Percentiles rank a stretch among this genome's conserved stretches.
Conservation (phyloP, 2,888 invertebrate genomes). For the Laspeyria flexula region DNA sequence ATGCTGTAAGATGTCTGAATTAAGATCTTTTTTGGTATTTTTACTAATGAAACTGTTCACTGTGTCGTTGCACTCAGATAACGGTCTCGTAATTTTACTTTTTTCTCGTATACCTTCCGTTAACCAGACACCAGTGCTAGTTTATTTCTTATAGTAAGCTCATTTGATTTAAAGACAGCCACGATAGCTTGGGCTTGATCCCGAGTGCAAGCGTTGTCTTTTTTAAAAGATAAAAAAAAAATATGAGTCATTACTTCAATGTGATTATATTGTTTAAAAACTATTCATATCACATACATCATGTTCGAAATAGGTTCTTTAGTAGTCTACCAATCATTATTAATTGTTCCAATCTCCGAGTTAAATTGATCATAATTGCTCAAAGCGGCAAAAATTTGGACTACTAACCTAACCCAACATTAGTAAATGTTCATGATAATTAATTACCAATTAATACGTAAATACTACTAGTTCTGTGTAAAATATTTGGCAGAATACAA, state of each 20-base stretch:
- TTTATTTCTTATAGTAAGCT: neutral
- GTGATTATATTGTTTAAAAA: too few relatives aligned
- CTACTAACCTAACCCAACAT: neutral
- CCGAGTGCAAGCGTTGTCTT: too few relatives aligned
- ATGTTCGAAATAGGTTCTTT: neutral
- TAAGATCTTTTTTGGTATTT: too few relatives aligned
- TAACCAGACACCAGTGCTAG: neutral
- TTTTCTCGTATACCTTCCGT: neutral
- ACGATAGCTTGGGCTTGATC: too few relatives aligned
- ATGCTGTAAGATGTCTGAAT: too few relatives aligned
- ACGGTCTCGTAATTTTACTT: slow-evolving; percentile 3
- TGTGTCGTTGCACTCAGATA: slow-evolving; percentile 1
- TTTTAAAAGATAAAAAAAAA: too few relatives aligned
- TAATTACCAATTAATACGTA: neutral
- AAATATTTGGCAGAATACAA: too few relatives aligned
- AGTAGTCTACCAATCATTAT: slow-evolving; percentile 1
- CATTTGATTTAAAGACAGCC: too few relatives aligned
- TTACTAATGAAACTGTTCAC: neutral
- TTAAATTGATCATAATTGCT: slow-evolving; percentile 6
- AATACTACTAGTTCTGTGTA: too few relatives aligned
- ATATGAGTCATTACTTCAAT: too few relatives aligned
- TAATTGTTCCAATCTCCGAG: neutral
- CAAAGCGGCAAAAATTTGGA: slow-evolving; percentile 11
- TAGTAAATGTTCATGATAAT: neutral
- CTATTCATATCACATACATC: too few relatives aligned